Evolutionary conservation across 1,140 invertebrate species (phyloP), one percentile per base, ranked within the genome.

Genomic region (Stegodyphus dumicola): DNA sequence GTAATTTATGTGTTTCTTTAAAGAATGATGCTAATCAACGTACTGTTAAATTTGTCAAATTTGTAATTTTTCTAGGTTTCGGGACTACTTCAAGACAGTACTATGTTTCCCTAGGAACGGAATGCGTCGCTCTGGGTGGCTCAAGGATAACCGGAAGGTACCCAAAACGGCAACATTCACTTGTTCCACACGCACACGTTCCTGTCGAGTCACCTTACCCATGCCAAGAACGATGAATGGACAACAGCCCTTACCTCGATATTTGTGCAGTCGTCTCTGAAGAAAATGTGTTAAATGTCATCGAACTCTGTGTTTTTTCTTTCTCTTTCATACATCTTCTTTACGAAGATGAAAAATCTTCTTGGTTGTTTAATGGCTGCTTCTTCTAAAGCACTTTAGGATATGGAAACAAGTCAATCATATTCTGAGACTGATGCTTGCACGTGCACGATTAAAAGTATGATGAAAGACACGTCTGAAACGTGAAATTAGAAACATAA

Each of bases 41-140:
- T 33, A 33, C 1, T 33, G 33, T 33, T 33, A 33, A 33, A 33
- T 33, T 33, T 33, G 33, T 33, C 3, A 33, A 33, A 33, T 33
- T 33, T 33, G 33, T 33, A 33, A 1, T 86, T 65, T 9, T 73
- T 76, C 13, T 17, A 85, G 81, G 49, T 85, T 85, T 11, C 71
- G 81, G n/a, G 81, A 85, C 10, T 85, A 85, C 18, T 85, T 85
- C 74, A 52, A 69, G 17, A 76, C 73, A 17, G 81, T 85, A 9
- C 18, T 85, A 48, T 85, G 81, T n/a, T 77, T 66, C 13, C 81
- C 81, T 10, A 76, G 51, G 56, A 18, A 74, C 5, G 53, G 73
- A 7, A 60, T 85, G 17, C 56, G 65, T 5, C 49, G 74, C 56
- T 18, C 15, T 17, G 54, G 77, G 15, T 76, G 73, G 73, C 52